Evolutionary conservation across 2,797 vertebrate species (phyloP).

Genomic region (Sebastes steindachneri): DNA sequence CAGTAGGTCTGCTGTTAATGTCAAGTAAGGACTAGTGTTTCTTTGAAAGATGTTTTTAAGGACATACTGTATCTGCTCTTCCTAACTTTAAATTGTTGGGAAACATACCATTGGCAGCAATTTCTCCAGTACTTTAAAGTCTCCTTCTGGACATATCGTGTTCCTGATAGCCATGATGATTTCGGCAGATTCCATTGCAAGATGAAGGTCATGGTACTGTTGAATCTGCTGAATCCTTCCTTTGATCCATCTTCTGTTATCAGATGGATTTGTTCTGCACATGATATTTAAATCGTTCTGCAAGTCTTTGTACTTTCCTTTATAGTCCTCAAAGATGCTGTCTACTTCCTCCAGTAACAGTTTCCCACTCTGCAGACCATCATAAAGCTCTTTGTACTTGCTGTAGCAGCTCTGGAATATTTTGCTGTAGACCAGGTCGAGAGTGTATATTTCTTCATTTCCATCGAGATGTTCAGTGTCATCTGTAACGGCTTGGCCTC

Average conservation of each 20-base stretch:
- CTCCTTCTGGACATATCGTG: constrained; percentile 32
- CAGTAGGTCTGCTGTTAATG: not conserved
- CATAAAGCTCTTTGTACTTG: constrained; percentile 9
- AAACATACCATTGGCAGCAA: constrained; percentile 32
- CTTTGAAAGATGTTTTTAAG: not conserved
- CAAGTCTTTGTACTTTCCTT: constrained; percentile 11
- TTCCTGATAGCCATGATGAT: constrained; percentile 35
- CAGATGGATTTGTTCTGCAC: constrained; percentile 25
- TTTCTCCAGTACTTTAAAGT: constrained; percentile 21
- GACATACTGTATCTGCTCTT: not conserved
- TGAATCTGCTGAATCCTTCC: constrained; percentile 20
- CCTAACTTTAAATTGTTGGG: not conserved
- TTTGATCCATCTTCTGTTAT: constrained; percentile 13
- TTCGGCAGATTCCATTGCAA: constrained; percentile 26
- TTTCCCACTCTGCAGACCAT: constrained; percentile 20
- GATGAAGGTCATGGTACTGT: constrained; percentile 36
- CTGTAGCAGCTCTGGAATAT: constrained; percentile 41
- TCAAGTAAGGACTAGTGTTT: not conserved
- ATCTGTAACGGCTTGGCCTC: not conserved
- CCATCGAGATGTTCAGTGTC: not conserved
- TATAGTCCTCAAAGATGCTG: constrained; percentile 18
- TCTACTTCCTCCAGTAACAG: constrained; percentile 44
- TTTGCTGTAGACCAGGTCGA: constrained; percentile 33
- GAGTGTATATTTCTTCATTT: constrained; percentile 32
- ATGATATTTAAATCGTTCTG: constrained; percentile 21